Conservation (phyloP, 2,113 vertebrate species). For the Delphinapterus leucas region DNA sequence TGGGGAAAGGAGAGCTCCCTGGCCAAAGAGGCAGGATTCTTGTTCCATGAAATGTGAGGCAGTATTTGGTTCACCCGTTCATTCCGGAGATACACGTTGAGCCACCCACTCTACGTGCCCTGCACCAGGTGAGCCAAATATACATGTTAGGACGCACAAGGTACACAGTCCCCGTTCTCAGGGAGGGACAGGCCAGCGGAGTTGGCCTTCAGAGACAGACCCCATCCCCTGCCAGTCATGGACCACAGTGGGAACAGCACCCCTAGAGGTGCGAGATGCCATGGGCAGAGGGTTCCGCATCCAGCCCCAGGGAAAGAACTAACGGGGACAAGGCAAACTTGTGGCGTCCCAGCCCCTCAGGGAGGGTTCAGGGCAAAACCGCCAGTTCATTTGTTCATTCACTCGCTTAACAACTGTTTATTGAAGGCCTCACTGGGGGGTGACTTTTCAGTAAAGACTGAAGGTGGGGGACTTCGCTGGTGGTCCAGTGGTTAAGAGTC, state of each 20-base stretch:
- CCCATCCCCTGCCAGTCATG: rapidly evolving
- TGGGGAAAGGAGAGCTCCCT: no score
- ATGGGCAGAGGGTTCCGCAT: no score
- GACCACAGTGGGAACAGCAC: neutral
- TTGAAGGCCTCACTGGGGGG: neutral
- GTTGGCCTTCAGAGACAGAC: neutral
- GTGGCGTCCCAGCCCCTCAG: neutral
- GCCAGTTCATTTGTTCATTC: neutral
- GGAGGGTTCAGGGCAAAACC: neutral
- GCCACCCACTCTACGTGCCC: rapidly evolving
- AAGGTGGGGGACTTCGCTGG: neutral
- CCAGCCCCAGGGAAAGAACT: neutral
- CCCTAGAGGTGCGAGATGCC: neutral
- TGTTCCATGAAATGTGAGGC: neutral
- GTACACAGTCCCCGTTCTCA: neutral
- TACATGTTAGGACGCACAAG: neutral
- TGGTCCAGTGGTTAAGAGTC: no score
- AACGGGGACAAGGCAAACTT: neutral
- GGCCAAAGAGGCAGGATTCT: neutral
- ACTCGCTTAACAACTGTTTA: neutral
- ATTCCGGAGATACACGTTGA: no score
- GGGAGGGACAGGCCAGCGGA: no score
- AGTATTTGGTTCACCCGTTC: no score
- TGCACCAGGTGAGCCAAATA: neutral
- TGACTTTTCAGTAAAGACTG: neutral